Percentiles rank a stretch among this genome's conserved stretches.
phyloP scores from a whole-genome alignment of 2,797 vertebrate genomes.

The Atherinosoma microstoma region DNA sequence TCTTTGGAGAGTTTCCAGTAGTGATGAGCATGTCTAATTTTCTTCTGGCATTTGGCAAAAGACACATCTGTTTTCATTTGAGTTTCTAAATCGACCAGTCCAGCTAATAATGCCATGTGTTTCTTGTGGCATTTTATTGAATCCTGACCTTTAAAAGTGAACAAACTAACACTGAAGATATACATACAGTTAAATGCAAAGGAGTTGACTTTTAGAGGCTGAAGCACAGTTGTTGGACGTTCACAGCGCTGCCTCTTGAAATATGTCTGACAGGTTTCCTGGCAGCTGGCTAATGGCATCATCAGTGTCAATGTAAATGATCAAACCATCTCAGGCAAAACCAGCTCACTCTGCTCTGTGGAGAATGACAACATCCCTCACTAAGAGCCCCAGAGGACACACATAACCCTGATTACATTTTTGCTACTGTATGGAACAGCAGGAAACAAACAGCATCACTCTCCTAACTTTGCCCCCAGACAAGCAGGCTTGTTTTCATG shows the following conservation, averaged over 20 bases:
- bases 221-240: constrained; percentile 4
- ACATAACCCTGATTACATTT: constrained; percentile 63
- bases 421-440: constrained; percentile 41
- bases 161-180: constrained; percentile 42
- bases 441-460: constrained; percentile 55
- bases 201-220: constrained; percentile 14
- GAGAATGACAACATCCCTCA: constrained; percentile 69
- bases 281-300: constrained; percentile 78
- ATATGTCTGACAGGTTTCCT: constrained; percentile 65
- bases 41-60: constrained; percentile 58
- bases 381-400: constrained; percentile 53
- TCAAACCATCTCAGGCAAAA: constrained; percentile 67
- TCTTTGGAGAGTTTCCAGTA: constrained; percentile 29
- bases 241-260: constrained; percentile 42
- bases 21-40: constrained; percentile 32
- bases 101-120: constrained; percentile 45
- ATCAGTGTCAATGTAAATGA: constrained; percentile 81
- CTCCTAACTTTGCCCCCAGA: constrained; percentile 29
- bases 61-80: constrained; percentile 43
- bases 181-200: constrained; percentile 5
- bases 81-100: constrained; percentile 22
- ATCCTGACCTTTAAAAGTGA: constrained; percentile 52
- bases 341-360: constrained; percentile 49
- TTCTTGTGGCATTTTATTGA: constrained; percentile 43
- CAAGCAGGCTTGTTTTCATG: constrained; percentile 46